Conservation (phyloP, 2,113 vertebrate genomes). For the Caloenas nicobarica region DNA sequence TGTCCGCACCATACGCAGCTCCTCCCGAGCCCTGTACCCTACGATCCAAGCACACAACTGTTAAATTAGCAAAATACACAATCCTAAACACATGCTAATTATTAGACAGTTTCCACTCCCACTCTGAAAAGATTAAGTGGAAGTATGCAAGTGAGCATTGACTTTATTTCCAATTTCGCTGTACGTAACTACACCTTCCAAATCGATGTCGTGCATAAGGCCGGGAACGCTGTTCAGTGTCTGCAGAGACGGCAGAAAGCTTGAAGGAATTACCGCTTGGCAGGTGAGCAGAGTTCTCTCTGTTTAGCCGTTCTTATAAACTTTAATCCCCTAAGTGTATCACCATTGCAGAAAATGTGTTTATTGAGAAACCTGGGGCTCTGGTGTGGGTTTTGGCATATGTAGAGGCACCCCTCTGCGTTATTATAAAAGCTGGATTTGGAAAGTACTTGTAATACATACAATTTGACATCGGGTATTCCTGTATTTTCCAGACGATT, state of each 20-base stretch:
- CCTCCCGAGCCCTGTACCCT: neutral
- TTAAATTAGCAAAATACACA: neutral
- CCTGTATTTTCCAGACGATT: neutral
- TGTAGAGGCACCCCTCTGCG: neutral
- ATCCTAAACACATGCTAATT: neutral
- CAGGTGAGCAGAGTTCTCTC: constrained; percentile 1
- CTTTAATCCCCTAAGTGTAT: neutral
- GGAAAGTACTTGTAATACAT: neutral
- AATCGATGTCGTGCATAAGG: neutral
- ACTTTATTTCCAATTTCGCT: neutral
- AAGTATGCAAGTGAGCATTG: neutral
- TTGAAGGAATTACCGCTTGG: constrained; percentile 33
- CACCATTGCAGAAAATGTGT: neutral
- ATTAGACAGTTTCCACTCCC: neutral
- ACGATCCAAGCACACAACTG: neutral
- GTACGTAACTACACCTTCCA: neutral
- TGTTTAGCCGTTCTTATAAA: constrained; percentile 7
- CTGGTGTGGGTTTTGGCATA: neutral
- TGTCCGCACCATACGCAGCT: fast-evolving
- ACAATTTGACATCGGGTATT: neutral
- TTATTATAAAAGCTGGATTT: constrained; percentile 27
- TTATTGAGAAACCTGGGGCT: constrained; percentile 27
- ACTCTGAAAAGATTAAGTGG: neutral
- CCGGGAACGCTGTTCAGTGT: neutral
- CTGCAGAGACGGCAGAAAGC: neutral